Percentiles rank a stretch among this genome's conserved stretches.
phyloP scores from a whole-genome alignment of 2,888 invertebrate species.

The Lithodes maja region DNA sequence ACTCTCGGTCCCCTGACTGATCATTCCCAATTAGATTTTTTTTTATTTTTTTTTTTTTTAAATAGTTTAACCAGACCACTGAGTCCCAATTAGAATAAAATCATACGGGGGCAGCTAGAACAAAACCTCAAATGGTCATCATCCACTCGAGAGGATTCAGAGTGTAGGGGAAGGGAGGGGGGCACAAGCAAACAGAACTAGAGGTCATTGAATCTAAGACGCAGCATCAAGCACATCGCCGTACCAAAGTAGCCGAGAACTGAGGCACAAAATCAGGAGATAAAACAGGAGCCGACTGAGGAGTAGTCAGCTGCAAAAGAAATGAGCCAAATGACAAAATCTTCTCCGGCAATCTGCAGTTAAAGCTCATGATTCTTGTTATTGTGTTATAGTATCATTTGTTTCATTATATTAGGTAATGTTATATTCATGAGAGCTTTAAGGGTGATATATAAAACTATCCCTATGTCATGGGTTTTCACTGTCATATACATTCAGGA shows the following conservation, averaged over 20 bases:
- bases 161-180: constrained; percentile 11
- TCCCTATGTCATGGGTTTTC: no score
- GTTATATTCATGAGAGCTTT: no score
- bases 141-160: not conserved
- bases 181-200: constrained; percentile 50
- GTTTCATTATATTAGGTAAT: constrained; percentile 13
- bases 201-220: constrained; percentile 20
- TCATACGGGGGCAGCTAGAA: not conserved
- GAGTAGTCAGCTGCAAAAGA: constrained; percentile 76
- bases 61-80: no score
- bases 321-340: constrained; percentile 45
- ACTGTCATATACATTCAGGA: no score
- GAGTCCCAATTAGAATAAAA: no score
- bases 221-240: constrained; percentile 63
- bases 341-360: not conserved
- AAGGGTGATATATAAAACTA: no score
- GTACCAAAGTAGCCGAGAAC: constrained; percentile 73
- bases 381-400: not conserved
- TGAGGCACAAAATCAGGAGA: constrained; percentile 77
- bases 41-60: no score
- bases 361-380: constrained; percentile 3
- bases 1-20: no score
- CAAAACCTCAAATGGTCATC: not conserved
- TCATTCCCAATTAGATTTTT: no score
- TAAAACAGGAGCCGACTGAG: constrained; percentile 77